A percentile compares a stretch with the other conserved stretches of the same genome.
These are phyloP conservation scores for Lepidurus apus DNA, from an alignment of 1,140 invertebrate genomes.

Conservation along the genomic window DNA sequence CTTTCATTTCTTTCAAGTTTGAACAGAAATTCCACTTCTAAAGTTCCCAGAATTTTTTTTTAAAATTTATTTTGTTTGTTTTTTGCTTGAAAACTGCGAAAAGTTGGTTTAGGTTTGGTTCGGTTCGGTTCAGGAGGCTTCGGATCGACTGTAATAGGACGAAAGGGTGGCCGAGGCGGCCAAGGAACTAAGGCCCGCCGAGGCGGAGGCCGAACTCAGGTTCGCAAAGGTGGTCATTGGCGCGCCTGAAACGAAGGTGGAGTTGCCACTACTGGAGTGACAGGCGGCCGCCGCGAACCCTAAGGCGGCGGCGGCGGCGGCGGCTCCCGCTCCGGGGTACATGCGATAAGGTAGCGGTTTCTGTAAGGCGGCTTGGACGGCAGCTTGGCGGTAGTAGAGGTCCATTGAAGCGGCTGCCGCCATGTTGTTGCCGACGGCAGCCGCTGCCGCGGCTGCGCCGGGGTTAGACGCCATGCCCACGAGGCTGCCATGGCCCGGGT, in stretches of 20 bases:
- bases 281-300: constrained; percentile 18
- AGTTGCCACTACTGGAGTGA: neutral
- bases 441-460: constrained; percentile 45
- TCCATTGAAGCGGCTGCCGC: constrained; percentile 56
- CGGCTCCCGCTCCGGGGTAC: constrained; percentile 37
- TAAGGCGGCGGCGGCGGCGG: constrained; percentile 26
- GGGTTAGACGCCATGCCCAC: constrained; percentile 35
- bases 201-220: constrained; percentile 30
- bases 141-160: constrained; percentile 10
- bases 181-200: constrained; percentile 31
- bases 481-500: constrained; percentile 47
- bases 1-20: no score
- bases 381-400: constrained; percentile 70
- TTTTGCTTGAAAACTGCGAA: neutral
- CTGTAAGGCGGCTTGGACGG: constrained; percentile 69
- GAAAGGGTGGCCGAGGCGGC: constrained; percentile 29
- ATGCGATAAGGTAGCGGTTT: constrained; percentile 77
- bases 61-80: neutral
- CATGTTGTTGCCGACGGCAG: constrained; percentile 34
- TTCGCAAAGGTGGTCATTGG: neutral
- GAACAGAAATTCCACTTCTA: neutral
- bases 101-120: neutral
- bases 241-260: neutral
- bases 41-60: neutral
- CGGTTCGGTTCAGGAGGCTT: neutral